These are phyloP conservation scores for Rhinichthys osculus DNA, from an alignment of 2,797 vertebrate species.

Conservation along the genomic window DNA sequence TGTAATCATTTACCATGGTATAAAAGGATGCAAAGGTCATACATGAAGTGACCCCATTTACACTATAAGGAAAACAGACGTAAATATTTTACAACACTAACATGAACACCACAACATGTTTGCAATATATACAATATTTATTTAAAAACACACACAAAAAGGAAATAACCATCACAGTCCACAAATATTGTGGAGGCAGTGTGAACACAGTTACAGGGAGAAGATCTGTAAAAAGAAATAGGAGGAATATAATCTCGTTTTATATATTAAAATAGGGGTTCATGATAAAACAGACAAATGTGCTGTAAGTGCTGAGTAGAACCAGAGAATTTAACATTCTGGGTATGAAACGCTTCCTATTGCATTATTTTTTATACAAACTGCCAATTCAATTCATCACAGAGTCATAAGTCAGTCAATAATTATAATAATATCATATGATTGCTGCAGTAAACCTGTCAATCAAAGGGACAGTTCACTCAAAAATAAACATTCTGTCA, in stretches of 20 bases:
- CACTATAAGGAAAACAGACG: neutral
- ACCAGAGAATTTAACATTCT: neutral
- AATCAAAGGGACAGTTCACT: neutral
- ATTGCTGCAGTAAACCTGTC: neutral
- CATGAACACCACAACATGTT: neutral
- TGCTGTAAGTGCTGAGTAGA: neutral
- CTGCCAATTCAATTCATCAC: neutral
- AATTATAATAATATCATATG: neutral
- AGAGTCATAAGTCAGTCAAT: neutral
- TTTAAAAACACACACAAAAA: conserved; percentile 56
- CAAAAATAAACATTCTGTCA: no score
- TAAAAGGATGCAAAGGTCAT: conserved; percentile 10
- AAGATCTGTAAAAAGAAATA: conserved; percentile 36
- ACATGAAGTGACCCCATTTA: neutral
- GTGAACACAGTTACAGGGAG: conserved; percentile 46
- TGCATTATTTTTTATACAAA: neutral
- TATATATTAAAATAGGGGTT: conserved; percentile 1
- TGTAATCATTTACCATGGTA: conserved; percentile 30
- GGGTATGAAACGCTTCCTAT: neutral
- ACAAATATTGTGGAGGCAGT: conserved; percentile 65
- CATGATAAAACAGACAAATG: conserved; percentile 25
- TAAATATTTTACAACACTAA: neutral
- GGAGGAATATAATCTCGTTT: conserved; percentile 6
- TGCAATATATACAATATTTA: conserved; percentile 61
- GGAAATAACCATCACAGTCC: conserved; percentile 60